These are phyloP conservation scores for Anthopleura sola DNA, from an alignment of 64 coral and sea anemone genomes.

Conservation along the genomic window DNA sequence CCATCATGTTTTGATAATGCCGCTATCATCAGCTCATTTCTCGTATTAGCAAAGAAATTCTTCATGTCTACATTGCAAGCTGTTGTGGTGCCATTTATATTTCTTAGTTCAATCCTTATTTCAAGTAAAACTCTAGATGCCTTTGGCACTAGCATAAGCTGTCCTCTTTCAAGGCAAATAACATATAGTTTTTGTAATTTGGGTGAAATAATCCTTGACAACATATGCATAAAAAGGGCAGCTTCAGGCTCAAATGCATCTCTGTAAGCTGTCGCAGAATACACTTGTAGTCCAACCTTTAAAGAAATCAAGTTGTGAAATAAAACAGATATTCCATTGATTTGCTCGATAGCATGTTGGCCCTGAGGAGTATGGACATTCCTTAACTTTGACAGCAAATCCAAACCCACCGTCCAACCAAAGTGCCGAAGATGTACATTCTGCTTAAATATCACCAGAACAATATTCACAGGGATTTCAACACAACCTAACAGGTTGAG, in stretches of 20 bases:
- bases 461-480: constrained; percentile 8
- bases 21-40: not conserved
- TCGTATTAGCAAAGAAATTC: constrained; percentile 18
- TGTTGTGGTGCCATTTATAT: not conserved
- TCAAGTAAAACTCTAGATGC: constrained; percentile 1
- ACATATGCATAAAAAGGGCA: constrained; percentile 3
- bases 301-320: constrained; percentile 12
- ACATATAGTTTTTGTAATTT: constrained; percentile 4
- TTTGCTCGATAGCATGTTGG: not conserved
- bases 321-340: constrained; percentile 16
- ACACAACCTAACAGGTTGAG: not conserved
- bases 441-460: not conserved
- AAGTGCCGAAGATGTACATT: constrained; percentile 14
- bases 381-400: constrained; percentile 8
- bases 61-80: not conserved
- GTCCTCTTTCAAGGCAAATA: constrained; percentile 11
- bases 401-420: constrained; percentile 15
- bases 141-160: constrained; percentile 7
- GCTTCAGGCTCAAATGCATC: constrained; percentile 28
- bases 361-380: not conserved
- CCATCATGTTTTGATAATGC: constrained; percentile 12
- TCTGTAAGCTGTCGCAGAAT: not conserved
- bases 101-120: not conserved
- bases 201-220: constrained; percentile 17
- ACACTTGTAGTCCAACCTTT: constrained; percentile 17